Evolutionary conservation across 2,797 vertebrate genomes (phyloP), one percentile per base, ranked within the genome.

Genomic region (Gymnoscopelus microlampas): DNA sequence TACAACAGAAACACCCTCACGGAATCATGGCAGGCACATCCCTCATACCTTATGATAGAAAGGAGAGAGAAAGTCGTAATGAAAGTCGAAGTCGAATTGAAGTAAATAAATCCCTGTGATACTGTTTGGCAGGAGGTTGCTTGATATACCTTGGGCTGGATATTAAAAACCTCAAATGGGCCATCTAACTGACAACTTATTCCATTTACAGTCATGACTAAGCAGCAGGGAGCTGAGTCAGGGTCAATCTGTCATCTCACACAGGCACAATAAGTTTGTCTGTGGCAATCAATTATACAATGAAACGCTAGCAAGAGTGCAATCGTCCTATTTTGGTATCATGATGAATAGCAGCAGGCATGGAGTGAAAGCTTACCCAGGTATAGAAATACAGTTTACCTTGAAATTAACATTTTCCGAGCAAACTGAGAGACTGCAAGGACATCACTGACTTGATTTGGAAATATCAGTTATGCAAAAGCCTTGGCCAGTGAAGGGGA

Each of bases 101-200:
- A 91, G 81, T 85, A 87, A 92, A 90, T 85, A 87, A 92, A 90
- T 92, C 85, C 88, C 90, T 82, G 24, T 83, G 87, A 89, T 86
- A 80, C 62, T 78, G 80, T 86, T 90, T 87, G 85, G 82, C 87
- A 90, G 90, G 84, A 77, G 66, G 53, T 63, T 69, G 81, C 78
- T 88, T 90, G 89, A 90, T 90, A 88, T 76, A 89, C 89, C 86
- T 89, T 86, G 65, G 86, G 88, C 88, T 90, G 85, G 86, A 92
- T 91, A 91, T 93, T 92, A 91, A 92, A 92, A 87, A 88, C 82
- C 87, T 88, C 85, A 78, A 82, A 87, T 86, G 87, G 84, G 84
- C 87, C 83, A 82, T 92, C 88, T 88, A 75, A 82, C 88, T 91
- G 89, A 92, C 89, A 90, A 89, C 82, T 83, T 92, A 88, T 92